Evolutionary conservation across 2,797 vertebrate species (phyloP).

Genomic region (Xiphophorus birchmanni): DNA sequence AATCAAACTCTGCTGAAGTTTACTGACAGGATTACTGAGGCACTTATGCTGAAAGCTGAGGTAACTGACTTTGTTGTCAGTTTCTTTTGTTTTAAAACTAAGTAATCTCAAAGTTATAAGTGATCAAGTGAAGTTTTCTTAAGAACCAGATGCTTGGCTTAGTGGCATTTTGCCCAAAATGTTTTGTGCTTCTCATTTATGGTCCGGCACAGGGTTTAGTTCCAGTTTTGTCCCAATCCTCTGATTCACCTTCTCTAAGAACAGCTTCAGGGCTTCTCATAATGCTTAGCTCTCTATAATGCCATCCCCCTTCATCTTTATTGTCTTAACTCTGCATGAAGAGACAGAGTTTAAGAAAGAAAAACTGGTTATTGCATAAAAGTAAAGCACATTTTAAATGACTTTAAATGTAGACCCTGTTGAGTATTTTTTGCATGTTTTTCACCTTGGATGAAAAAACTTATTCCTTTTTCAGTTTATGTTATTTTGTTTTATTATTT

Average conservation of each 20-base stretch:
- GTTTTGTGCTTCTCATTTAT: slow-evolving; percentile 75
- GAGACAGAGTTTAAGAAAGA: slow-evolving; percentile 56
- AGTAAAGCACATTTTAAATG: slow-evolving; percentile 58
- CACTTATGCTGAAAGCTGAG: slow-evolving; percentile 40
- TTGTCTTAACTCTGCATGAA: slow-evolving; percentile 79
- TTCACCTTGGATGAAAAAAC: slow-evolving; percentile 34
- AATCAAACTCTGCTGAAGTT: slow-evolving; percentile 36
- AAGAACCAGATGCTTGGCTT: slow-evolving; percentile 78
- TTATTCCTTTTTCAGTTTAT: slow-evolving; percentile 34
- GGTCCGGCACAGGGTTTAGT: slow-evolving; percentile 80
- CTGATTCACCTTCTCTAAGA: slow-evolving; percentile 83
- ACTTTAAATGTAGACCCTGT: slow-evolving; percentile 54
- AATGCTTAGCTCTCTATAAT: slow-evolving; percentile 78
- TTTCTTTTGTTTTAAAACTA: slow-evolving; percentile 53
- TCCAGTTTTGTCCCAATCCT: slow-evolving; percentile 82
- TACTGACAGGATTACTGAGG: slow-evolving; percentile 25
- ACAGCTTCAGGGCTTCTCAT: slow-evolving; percentile 79
- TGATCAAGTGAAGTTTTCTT: slow-evolving; percentile 75
- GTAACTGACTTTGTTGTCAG: slow-evolving; percentile 54
- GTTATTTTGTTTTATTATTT: slow-evolving; percentile 16
- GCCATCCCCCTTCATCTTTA: slow-evolving; percentile 79
- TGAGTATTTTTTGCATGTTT: slow-evolving; percentile 52
- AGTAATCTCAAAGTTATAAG: slow-evolving; percentile 73
- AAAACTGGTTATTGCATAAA: slow-evolving; percentile 76
- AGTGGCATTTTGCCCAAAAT: slow-evolving; percentile 76